phyloP scores from a whole-genome alignment of 2,797 vertebrate species.

The Alectoris magna region DNA sequence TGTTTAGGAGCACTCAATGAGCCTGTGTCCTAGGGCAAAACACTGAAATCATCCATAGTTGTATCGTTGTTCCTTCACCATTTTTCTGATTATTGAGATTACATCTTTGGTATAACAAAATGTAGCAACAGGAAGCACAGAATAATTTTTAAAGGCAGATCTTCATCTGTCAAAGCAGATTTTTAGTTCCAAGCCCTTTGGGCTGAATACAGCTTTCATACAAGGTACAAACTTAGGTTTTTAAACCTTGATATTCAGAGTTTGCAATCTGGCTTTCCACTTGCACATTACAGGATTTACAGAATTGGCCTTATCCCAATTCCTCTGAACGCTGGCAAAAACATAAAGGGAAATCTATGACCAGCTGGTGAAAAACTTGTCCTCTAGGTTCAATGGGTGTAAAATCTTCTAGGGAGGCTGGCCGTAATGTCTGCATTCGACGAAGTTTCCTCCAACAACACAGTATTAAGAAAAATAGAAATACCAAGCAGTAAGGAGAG shows the following conservation, averaged over 20 bases:
- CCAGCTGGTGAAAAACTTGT: background rate
- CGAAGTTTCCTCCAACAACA: background rate
- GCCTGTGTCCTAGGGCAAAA: background rate
- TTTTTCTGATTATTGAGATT: background rate
- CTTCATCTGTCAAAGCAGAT: background rate
- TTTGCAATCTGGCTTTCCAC: background rate
- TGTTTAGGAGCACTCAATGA: background rate
- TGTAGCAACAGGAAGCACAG: background rate
- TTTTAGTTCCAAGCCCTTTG: background rate
- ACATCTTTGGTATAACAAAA: background rate
- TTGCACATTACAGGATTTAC: background rate
- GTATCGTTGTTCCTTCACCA: background rate
- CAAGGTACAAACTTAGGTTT: background rate
- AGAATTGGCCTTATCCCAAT: background rate
- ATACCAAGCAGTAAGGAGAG: background rate
- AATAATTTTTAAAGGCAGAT: background rate
- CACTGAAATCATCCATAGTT: background rate
- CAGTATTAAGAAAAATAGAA: background rate
- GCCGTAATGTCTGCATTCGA: background rate
- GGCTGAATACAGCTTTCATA: background rate
- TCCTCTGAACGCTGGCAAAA: background rate
- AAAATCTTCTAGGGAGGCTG: background rate
- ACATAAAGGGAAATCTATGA: rapidly evolving
- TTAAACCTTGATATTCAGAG: background rate
- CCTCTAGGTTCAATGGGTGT: background rate